phyloP scores from a whole-genome alignment of 2,113 vertebrate genomes.

The Camelus dromedarius region DNA sequence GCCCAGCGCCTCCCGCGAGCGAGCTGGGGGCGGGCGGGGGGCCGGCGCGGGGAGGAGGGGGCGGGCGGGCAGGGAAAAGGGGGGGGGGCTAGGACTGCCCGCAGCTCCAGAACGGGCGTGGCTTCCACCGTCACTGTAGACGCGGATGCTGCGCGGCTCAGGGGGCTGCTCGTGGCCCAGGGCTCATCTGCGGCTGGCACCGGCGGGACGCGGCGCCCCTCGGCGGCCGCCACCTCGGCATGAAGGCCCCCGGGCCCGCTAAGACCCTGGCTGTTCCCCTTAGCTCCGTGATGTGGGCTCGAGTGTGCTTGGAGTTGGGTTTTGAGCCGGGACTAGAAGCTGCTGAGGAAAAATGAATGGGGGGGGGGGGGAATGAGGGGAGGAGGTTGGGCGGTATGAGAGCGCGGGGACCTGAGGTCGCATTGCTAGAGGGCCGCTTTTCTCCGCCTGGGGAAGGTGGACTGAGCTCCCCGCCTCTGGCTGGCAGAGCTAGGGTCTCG shows the following conservation, averaged over 20 bases:
- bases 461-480: background rate
- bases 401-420: slow-evolving; percentile 39
- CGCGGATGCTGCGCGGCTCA: slow-evolving; percentile 70
- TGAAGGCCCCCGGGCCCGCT: background rate
- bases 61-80: background rate
- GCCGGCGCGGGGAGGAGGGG: slow-evolving; percentile 44
- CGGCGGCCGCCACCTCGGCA: background rate
- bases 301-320: background rate
- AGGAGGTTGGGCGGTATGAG: background rate
- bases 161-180: slow-evolving; percentile 69
- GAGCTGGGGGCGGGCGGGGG: slow-evolving; percentile 69
- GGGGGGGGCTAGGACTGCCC: slow-evolving; percentile 69
- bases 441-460: background rate
- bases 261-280: background rate
- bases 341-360: slow-evolving; percentile 41
- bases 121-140: slow-evolving; percentile 72
- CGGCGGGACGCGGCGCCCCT: slow-evolving; percentile 54
- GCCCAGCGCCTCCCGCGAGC: slow-evolving; percentile 72
- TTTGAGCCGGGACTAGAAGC: background rate
- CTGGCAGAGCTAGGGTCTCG: background rate
- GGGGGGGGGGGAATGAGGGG: background rate
- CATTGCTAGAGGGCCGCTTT: background rate
- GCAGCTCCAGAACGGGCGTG: slow-evolving; percentile 77
- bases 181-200: slow-evolving; percentile 13
- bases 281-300: background rate